Percentiles rank a stretch among this genome's conserved stretches.
These are phyloP conservation scores for Lasioglossum malachurum DNA, from an alignment of 2,888 invertebrate species.

Conservation along the genomic window DNA sequence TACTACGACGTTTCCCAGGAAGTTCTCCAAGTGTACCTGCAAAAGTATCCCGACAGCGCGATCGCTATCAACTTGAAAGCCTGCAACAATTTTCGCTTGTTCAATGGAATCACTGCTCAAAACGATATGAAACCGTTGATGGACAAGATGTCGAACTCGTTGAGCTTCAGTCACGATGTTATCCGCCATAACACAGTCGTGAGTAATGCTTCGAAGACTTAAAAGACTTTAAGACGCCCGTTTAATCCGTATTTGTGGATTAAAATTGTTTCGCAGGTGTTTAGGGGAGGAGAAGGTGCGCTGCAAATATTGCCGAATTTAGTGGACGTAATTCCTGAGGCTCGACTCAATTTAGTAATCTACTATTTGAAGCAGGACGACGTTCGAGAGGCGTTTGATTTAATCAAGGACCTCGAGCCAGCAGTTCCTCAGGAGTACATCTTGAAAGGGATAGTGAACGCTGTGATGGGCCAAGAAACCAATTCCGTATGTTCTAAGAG, in stretches of 20 bases:
- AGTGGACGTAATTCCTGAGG: constrained; percentile 98
- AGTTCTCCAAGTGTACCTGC: constrained; percentile 96
- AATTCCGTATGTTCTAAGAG: constrained; percentile 89
- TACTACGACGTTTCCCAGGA: constrained; percentile 99
- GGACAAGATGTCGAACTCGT: constrained; percentile 89
- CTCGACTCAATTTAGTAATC: constrained; percentile 97
- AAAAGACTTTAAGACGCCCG: no score
- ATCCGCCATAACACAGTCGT: constrained; percentile 97
- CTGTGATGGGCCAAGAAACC: constrained; percentile 95
- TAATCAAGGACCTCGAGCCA: constrained; percentile 96
- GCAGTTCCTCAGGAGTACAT: constrained; percentile 98
- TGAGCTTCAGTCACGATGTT: constrained; percentile 94
- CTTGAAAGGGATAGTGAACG: constrained; percentile 97
- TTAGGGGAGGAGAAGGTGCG: constrained; percentile 96
- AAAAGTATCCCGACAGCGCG: constrained; percentile 96
- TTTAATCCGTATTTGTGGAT: not conserved
- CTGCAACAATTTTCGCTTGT: constrained; percentile 93
- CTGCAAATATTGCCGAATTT: constrained; percentile 96
- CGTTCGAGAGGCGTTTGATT: constrained; percentile 93
- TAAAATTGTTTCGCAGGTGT: constrained; percentile 86
- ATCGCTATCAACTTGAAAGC: constrained; percentile 97
- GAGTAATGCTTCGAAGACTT: constrained; percentile 29
- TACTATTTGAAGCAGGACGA: constrained; percentile 96
- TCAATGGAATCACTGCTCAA: constrained; percentile 98
- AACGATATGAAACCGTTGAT: constrained; percentile 93